Conservation (phyloP, 2,888 invertebrate genomes). For the Dryadula phaetusa region DNA sequence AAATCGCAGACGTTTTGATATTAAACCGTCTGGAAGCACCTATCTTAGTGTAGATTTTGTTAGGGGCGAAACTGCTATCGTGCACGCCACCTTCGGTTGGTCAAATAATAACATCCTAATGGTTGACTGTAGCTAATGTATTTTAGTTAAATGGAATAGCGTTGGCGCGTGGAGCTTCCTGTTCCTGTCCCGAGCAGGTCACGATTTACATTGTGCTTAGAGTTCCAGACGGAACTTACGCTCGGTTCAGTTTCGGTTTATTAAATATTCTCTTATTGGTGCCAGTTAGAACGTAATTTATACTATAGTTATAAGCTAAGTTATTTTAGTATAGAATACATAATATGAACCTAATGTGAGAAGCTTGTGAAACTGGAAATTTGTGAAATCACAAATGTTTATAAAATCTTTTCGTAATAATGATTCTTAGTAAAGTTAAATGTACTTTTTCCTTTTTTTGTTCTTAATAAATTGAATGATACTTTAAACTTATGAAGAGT, state of each 20-base stretch:
- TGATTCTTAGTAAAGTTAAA: no score
- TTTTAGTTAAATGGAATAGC: conserved; percentile 77
- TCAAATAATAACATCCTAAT: conserved; percentile 80
- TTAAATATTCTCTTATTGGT: conserved; percentile 52
- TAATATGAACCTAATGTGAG: not conserved
- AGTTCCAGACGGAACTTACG: conserved; percentile 59
- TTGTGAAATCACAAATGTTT: not conserved
- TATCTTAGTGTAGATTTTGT: conserved; percentile 78
- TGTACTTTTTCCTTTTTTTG: no score
- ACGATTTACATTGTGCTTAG: conserved; percentile 71
- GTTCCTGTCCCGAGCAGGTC: conserved; percentile 62
- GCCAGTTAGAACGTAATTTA: conserved; percentile 11
- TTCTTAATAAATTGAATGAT: no score
- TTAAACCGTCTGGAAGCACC: conserved; percentile 70
- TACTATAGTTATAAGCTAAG: conserved; percentile 1
- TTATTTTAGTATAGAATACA: conserved; percentile 1
- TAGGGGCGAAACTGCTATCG: conserved; percentile 68
- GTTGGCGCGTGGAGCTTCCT: conserved; percentile 56
- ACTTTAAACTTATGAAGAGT: no score
- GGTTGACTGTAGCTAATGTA: conserved; percentile 81
- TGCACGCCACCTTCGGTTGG: conserved; percentile 78
- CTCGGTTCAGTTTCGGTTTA: conserved; percentile 70
- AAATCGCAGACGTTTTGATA: conserved; percentile 81
- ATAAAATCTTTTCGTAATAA: no score
- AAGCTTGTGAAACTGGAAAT: not conserved